Evolutionary conservation across 1,140 invertebrate genomes (phyloP).

Genomic region (Drosophila setifemur): DNA sequence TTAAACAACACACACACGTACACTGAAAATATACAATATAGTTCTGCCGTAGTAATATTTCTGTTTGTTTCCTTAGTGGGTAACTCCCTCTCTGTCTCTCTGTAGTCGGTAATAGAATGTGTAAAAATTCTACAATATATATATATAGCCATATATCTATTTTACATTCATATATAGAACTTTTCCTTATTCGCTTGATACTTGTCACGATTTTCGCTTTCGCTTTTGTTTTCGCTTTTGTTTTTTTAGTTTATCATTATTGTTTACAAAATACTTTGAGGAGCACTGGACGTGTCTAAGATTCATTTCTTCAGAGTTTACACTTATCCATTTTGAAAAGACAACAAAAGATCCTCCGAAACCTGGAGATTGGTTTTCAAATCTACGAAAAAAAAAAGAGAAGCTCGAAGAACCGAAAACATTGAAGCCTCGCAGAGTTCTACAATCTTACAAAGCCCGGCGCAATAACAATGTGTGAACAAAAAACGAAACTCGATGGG

Average conservation of each 20-base stretch:
- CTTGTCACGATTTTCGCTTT: constrained; percentile 15
- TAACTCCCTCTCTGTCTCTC: no score
- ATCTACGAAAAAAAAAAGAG: constrained; percentile 8
- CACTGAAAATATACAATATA: constrained; percentile 43
- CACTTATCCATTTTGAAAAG: constrained; percentile 62
- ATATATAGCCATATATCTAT: constrained; percentile 39
- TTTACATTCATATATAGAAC: constrained; percentile 30
- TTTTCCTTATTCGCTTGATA: constrained; percentile 35
- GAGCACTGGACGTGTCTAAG: constrained; percentile 81
- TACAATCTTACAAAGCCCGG: constrained; percentile 39
- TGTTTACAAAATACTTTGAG: constrained; percentile 82
- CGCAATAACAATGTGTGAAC: neutral
- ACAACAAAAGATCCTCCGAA: constrained; percentile 20
- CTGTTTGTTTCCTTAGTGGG: constrained; percentile 35
- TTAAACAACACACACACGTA: constrained; percentile 61
- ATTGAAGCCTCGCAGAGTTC: constrained; percentile 23
- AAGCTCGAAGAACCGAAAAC: constrained; percentile 29
- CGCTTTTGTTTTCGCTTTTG: constrained; percentile 16
- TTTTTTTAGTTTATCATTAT: constrained; percentile 65
- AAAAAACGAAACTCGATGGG: neutral
- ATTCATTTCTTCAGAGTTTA: constrained; percentile 49
- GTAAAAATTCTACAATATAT: constrained; percentile 54
- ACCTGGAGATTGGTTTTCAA: neutral
- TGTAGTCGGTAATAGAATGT: constrained; percentile 45
- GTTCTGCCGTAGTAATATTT: constrained; percentile 33